A percentile compares a stretch with the other conserved stretches of the same genome.
Conservation (phyloP, 2,113 vertebrate species). For the Oceanites oceanicus region DNA sequence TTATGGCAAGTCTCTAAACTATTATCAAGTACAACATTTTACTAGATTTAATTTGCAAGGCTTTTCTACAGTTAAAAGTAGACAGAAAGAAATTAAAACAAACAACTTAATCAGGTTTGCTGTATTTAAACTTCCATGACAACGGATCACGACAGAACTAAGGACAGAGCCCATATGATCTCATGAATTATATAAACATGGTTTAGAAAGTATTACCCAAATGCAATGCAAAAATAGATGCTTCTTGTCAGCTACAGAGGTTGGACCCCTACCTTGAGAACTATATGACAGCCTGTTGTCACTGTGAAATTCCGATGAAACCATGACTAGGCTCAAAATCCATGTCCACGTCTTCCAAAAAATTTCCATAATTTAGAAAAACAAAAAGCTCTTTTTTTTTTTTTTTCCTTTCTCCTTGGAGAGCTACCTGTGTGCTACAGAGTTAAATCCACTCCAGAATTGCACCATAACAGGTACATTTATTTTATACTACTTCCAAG, state of each 20-base stretch:
- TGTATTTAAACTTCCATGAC: background rate
- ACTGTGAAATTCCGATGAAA: slow-evolving; percentile 79
- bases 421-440: slow-evolving; percentile 83
- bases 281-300: slow-evolving; percentile 86
- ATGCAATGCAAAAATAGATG: background rate
- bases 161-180: background rate
- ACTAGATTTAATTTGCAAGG: background rate
- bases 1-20: background rate
- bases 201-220: background rate
- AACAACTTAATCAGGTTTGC: background rate
- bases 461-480: slow-evolving; percentile 84
- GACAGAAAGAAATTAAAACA: background rate
- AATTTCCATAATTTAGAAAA: slow-evolving; percentile 1
- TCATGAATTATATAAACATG: background rate
- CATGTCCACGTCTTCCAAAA: slow-evolving; percentile 98
- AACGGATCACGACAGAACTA: background rate
- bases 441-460: slow-evolving; percentile 75
- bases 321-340: slow-evolving; percentile 96
- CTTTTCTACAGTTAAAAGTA: background rate
- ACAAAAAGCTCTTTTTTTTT: slow-evolving; percentile 40
- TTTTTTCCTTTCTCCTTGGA: slow-evolving; percentile 64
- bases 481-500: slow-evolving; percentile 67
- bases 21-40: background rate
- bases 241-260: slow-evolving; percentile 20
- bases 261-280: slow-evolving; percentile 90